Percentiles rank a stretch among this genome's conserved stretches.
Evolutionary conservation across 2,888 invertebrate species (phyloP).

Genomic region (Lissonota sp.): DNA sequence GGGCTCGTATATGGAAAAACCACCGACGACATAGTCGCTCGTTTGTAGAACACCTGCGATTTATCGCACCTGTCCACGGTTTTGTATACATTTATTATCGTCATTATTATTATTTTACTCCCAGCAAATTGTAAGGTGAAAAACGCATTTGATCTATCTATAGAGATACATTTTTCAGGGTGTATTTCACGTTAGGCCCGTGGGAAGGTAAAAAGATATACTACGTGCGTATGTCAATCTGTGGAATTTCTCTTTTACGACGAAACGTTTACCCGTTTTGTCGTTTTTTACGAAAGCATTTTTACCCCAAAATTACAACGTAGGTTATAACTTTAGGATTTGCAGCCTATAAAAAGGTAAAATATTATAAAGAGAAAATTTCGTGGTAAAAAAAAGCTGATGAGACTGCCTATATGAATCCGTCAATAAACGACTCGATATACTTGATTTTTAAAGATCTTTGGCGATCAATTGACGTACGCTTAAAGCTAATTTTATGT

Average conservation of each 20-base stretch:
- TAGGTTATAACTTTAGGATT: too few species aligned
- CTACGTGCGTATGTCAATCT: too few species aligned
- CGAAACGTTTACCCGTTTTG: background rate
- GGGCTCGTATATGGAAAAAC: slow-evolving; percentile 1
- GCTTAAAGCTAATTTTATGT: slow-evolving; percentile 36
- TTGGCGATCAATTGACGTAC: slow-evolving; percentile 6
- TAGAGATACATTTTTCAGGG: too few species aligned
- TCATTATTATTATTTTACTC: slow-evolving; percentile 2
- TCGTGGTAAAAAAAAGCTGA: slow-evolving; percentile 10
- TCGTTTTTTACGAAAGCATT: background rate
- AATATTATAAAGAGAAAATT: background rate
- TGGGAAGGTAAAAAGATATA: background rate
- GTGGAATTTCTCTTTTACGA: background rate
- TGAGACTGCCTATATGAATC: slow-evolving; percentile 21
- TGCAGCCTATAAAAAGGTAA: background rate
- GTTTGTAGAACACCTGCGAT: slow-evolving; percentile 28
- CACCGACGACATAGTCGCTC: background rate
- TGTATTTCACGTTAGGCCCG: too few species aligned
- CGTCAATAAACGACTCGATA: slow-evolving; percentile 14
- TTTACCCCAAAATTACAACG: too few species aligned
- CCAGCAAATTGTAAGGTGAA: slow-evolving; percentile 39
- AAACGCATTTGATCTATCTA: too few species aligned
- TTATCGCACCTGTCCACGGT: slow-evolving; percentile 50
- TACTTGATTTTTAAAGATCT: slow-evolving; percentile 18
- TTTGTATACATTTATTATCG: background rate